Evolutionary conservation across 2,113 vertebrate genomes (phyloP).

Genomic region (Barbus barbus): DNA sequence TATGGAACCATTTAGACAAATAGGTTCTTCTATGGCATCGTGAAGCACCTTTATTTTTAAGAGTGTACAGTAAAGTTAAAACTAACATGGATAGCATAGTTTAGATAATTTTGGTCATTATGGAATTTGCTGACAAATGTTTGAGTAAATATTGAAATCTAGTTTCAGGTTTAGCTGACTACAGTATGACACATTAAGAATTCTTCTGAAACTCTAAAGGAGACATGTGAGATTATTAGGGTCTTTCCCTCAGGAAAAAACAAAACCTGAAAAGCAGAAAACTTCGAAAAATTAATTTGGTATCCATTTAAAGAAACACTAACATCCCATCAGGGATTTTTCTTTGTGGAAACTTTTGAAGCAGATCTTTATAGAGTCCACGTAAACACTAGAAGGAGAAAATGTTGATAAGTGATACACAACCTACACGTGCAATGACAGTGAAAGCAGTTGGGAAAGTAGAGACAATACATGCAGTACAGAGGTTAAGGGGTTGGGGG

Average conservation of each 20-base stretch:
- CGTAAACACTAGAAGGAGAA: no score
- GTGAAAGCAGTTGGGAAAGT: constrained; percentile 58
- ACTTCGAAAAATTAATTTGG: background rate
- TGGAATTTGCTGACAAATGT: background rate
- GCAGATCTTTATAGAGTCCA: background rate
- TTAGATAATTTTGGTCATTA: background rate
- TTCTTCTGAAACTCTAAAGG: background rate
- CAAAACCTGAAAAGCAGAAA: background rate
- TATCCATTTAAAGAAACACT: background rate
- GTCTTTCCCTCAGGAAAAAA: no score
- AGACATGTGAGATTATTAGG: background rate
- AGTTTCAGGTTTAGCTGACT: background rate
- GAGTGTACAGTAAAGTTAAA: background rate
- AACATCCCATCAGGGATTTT: background rate
- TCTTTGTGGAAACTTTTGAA: constrained; percentile 3
- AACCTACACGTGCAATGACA: constrained; percentile 64
- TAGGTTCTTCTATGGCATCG: no score
- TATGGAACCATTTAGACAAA: no score
- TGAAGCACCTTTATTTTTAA: no score
- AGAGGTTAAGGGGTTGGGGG: constrained; percentile 46
- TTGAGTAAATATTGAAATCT: no score
- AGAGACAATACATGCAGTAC: constrained; percentile 63
- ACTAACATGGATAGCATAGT: background rate
- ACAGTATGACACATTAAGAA: background rate
- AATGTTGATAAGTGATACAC: constrained; percentile 51